Percentiles rank a stretch among this genome's conserved stretches.
Evolutionary conservation across 2,888 invertebrate species (phyloP).

Genomic region (Didymodactylos carnosus): DNA sequence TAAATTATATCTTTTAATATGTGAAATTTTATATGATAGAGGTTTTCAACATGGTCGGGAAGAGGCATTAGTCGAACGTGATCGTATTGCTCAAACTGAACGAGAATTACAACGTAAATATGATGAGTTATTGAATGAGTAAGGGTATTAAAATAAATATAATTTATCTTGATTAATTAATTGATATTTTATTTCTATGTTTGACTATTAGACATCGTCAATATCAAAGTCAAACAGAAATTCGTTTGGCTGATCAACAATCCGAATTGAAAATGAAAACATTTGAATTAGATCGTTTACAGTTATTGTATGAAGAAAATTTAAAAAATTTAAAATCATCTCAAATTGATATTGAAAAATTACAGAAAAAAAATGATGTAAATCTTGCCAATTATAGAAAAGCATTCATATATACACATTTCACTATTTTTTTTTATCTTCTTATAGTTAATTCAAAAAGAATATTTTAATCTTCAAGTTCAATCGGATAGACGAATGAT

Average conservation of each 20-base stretch:
- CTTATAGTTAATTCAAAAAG: slow-evolving; percentile 27
- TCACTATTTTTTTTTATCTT: background rate
- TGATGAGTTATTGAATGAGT: slow-evolving; percentile 29
- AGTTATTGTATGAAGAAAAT: slow-evolving; percentile 30
- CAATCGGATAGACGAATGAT: slow-evolving; percentile 24
- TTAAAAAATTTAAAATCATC: slow-evolving; percentile 25
- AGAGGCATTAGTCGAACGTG: slow-evolving; percentile 23
- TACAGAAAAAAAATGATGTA: slow-evolving; percentile 33
- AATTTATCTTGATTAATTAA: background rate
- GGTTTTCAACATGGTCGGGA: background rate
- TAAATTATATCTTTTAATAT: background rate
- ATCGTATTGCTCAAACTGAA: slow-evolving; percentile 23
- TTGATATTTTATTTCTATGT: background rate
- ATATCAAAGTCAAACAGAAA: slow-evolving; percentile 24
- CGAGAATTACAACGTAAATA: slow-evolving; percentile 26
- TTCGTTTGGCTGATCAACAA: slow-evolving; percentile 24
- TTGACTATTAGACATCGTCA: slow-evolving; percentile 25
- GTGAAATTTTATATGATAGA: background rate
- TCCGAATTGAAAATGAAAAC: slow-evolving; percentile 30
- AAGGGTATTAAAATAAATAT: slow-evolving; percentile 17
- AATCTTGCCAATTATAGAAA: too few relatives aligned
- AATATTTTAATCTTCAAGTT: slow-evolving; percentile 29
- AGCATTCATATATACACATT: too few relatives aligned
- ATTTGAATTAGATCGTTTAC: slow-evolving; percentile 30
- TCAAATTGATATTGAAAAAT: slow-evolving; percentile 30